Evolutionary conservation across 2,113 vertebrate genomes (phyloP), one percentile per base, ranked within the genome.

Genomic region (Psittacara wagleri): DNA sequence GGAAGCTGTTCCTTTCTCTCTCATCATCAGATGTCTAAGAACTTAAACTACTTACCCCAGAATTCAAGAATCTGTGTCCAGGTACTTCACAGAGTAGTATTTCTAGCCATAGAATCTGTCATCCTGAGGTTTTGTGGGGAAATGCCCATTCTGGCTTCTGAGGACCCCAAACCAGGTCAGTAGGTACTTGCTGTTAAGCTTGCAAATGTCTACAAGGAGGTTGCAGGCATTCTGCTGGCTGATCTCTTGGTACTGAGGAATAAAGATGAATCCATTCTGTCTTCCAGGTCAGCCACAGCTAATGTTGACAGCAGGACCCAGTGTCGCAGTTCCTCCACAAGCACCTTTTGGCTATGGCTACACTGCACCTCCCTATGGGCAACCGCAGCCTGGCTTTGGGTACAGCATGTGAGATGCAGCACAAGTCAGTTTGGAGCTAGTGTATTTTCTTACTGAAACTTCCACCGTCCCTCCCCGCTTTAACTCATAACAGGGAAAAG

Each of bases 241-340:
- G 49, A 33, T 31, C 31, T 44, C 11, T 16, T 1, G 0, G 44
- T 3, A 7, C 12, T 0, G 3, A 55, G 62, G 35, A n/a, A 3
- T 91, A 51, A 51, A 75, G 54, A 0, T 52, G 41, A 20, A 66
- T 44, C 27, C 8, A 2, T 84, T 92, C 17, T 81, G 74, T 92
- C 57, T 92, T 88, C 37, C 96, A 99, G 99, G 99, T 97, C 99
- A 99, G 90, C 99, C 99, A 12, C 99, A 99, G 97, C 98, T 99
- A 68, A 99, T 99, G 99, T 97, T 99, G 97, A 99, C 99, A 77
- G 99, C 99, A 3, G 99, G 99, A 95, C 99, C 99, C 97, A 99
- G 98, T 49, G 99, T 99, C 6, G 98, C 99, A 11, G 99, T 99
- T 92, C 97, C 99, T 84, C 98, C 99, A 6, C 99, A 99, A 97